phyloP scores from a whole-genome alignment of 2,113 vertebrate genomes.

The Sphaerodactylus townsendi region DNA sequence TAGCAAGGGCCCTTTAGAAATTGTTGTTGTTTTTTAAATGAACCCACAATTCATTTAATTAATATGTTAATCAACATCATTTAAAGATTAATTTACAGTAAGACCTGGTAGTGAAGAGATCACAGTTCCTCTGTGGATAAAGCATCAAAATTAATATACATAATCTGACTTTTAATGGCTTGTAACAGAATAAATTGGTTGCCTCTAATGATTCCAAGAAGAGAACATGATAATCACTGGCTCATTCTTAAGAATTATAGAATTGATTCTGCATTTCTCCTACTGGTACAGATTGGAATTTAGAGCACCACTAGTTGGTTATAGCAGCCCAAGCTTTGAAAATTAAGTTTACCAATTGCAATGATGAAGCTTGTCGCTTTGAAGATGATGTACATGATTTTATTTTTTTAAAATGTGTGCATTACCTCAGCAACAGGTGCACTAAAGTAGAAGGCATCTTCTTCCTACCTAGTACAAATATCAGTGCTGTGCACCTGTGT shows the following conservation, averaged over 20 bases:
- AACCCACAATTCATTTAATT: slow-evolving; percentile 52
- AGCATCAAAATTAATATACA: slow-evolving; percentile 60
- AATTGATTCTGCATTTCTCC: slow-evolving; percentile 22
- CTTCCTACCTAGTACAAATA: slow-evolving; percentile 4
- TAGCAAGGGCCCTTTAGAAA: slow-evolving; percentile 11
- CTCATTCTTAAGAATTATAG: not conserved
- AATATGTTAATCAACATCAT: slow-evolving; percentile 43
- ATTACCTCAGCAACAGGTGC: slow-evolving; percentile 3
- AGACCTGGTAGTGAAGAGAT: slow-evolving; percentile 45
- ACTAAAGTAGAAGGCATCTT: slow-evolving; percentile 18
- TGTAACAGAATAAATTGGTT: slow-evolving; percentile 38
- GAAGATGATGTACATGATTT: not conserved
- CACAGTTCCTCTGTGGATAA: slow-evolving; percentile 30
- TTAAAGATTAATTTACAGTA: slow-evolving; percentile 49
- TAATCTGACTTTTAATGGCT: slow-evolving; percentile 55
- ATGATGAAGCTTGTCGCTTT: not conserved
- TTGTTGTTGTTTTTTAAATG: slow-evolving; percentile 33
- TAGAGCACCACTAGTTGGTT: not conserved
- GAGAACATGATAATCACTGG: slow-evolving; percentile 12
- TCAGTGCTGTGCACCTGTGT: not conserved
- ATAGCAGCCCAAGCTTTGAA: not conserved
- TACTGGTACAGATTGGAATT: not conserved
- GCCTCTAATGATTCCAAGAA: slow-evolving; percentile 34
- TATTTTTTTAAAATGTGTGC: not conserved
- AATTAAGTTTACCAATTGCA: slow-evolving; percentile 7